These are phyloP conservation scores for Lordiphosa collinella DNA, from an alignment of 1,140 invertebrate species.

Conservation along the genomic window DNA sequence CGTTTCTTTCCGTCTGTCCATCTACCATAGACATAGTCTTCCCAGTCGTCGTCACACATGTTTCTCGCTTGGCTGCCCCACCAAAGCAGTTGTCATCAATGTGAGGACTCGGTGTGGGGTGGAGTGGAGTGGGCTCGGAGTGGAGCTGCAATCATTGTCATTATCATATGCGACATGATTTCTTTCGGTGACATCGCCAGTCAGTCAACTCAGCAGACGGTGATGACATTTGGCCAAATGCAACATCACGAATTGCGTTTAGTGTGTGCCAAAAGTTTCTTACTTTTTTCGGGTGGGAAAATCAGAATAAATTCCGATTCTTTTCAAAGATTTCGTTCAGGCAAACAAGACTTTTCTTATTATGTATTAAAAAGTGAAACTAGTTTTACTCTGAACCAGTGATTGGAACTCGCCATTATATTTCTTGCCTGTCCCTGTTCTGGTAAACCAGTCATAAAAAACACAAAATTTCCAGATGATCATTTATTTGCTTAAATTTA, in stretches of 20 bases:
- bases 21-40: slow-evolving; percentile 6
- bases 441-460: too few species aligned
- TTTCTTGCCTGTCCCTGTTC: too few species aligned
- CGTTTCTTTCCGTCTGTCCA: slow-evolving; percentile 2
- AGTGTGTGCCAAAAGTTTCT: too few species aligned
- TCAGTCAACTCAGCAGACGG: slow-evolving; percentile 31
- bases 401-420: too few species aligned
- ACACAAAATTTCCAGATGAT: too few species aligned
- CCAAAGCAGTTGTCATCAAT: slow-evolving; percentile 61
- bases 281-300: too few species aligned
- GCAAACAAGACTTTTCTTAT: too few species aligned
- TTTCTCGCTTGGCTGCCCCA: slow-evolving; percentile 36
- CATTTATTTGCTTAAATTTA: too few species aligned
- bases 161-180: slow-evolving; percentile 74
- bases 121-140: not conserved
- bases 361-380: too few species aligned
- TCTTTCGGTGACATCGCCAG: slow-evolving; percentile 44
- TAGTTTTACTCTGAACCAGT: too few species aligned
- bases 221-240: slow-evolving; percentile 38
- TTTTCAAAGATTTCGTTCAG: too few species aligned
- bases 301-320: too few species aligned
- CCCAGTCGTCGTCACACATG: slow-evolving; percentile 53
- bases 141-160: slow-evolving; percentile 62
- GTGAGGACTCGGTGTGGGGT: slow-evolving; percentile 14
- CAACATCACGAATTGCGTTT: not conserved